These are phyloP conservation scores for Catostomus latipinnis DNA, from an alignment of 2,797 vertebrate genomes.

Conservation along the genomic window DNA sequence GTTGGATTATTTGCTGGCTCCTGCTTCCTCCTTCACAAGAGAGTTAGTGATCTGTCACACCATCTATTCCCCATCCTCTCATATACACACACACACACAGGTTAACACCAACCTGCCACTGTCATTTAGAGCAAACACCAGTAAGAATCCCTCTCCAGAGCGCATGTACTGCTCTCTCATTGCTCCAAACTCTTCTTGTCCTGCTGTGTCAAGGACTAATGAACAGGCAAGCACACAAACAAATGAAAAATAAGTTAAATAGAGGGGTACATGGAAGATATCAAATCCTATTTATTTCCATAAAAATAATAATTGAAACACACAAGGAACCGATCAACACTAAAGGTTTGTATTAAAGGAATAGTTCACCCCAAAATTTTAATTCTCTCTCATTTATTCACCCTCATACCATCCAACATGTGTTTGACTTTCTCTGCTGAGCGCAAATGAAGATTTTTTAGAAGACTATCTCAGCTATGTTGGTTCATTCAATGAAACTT, in stretches of 20 bases:
- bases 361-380: too few relatives aligned
- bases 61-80: slow-evolving; percentile 19
- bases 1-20: too few relatives aligned
- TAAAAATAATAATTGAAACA: neutral
- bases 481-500: too few relatives aligned
- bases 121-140: slow-evolving; percentile 90
- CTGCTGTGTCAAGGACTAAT: slow-evolving; percentile 89
- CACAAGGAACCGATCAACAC: neutral
- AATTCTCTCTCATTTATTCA: too few relatives aligned
- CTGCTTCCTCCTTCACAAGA: too few relatives aligned
- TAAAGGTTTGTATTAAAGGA: neutral
- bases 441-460: too few relatives aligned
- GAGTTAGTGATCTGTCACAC: too few relatives aligned
- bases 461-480: too few relatives aligned
- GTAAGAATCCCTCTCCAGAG: slow-evolving; percentile 88
- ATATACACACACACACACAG: slow-evolving; percentile 7
- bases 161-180: slow-evolving; percentile 95
- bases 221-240: slow-evolving; percentile 7
- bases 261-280: neutral
- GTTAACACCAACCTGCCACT: slow-evolving; percentile 80
- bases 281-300: neutral
- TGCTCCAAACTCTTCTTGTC: slow-evolving; percentile 92
- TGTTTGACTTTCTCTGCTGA: too few relatives aligned
- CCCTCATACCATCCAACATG: too few relatives aligned
- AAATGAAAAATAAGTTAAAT: too few relatives aligned